These are phyloP conservation scores for Astur gentilis DNA, from an alignment of 2,113 vertebrate genomes.

Conservation along the genomic window DNA sequence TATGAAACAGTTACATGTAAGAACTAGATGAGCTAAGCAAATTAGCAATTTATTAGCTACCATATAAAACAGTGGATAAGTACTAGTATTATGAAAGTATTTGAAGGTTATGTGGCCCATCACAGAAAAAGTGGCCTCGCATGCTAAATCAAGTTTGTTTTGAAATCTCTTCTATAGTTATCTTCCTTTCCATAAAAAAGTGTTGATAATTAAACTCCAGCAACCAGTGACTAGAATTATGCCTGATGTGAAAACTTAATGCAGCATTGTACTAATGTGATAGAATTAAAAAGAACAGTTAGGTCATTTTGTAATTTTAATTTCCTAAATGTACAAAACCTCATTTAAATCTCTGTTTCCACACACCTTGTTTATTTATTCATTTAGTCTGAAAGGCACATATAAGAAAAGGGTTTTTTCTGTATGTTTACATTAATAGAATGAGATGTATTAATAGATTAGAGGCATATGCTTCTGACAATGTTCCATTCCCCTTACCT, in stretches of 20 bases:
- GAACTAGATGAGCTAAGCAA: background rate
- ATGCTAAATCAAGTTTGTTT: background rate
- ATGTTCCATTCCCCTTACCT: background rate
- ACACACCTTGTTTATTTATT: background rate
- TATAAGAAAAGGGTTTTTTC: background rate
- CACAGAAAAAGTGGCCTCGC: background rate
- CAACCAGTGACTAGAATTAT: background rate
- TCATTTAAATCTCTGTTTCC: background rate
- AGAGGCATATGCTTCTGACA: background rate
- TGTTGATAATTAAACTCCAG: background rate
- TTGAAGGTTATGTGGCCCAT: background rate
- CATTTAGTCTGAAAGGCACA: background rate
- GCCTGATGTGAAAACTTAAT: background rate
- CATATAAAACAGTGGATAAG: background rate
- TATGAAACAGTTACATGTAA: background rate
- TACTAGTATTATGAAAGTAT: background rate
- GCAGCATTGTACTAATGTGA: background rate
- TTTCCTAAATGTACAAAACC: background rate
- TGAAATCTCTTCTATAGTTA: background rate
- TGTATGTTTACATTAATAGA: background rate
- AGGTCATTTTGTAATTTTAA: background rate
- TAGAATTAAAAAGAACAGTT: background rate
- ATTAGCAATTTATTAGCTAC: background rate
- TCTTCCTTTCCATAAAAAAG: background rate
- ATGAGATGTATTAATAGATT: background rate